Percentiles rank a stretch among this genome's conserved stretches.
Conservation (phyloP, 2,888 invertebrate species). For the Hydraecia micacea region DNA sequence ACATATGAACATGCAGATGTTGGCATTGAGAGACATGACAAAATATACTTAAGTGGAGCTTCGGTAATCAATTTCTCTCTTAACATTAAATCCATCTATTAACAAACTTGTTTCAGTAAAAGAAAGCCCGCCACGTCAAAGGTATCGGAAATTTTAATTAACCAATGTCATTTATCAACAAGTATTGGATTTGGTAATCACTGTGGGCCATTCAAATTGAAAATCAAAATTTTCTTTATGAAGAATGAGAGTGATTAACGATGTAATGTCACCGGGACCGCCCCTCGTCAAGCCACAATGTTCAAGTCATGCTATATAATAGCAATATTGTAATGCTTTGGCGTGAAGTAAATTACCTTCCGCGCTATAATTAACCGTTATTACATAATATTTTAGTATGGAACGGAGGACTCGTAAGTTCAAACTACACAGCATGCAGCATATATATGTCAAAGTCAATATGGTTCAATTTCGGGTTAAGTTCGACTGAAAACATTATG, state of each 20-base stretch:
- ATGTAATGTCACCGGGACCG: constrained; percentile 82
- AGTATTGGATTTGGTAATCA: constrained; percentile 83
- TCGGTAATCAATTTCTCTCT: constrained; percentile 12
- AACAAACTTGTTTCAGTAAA: constrained; percentile 38
- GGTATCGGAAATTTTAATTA: constrained; percentile 77
- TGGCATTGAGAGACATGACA: not conserved
- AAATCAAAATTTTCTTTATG: constrained; percentile 87
- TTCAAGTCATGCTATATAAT: constrained; percentile 88
- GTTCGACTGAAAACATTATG: not conserved
- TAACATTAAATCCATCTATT: constrained; percentile 18
- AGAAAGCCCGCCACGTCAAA: constrained; percentile 51
- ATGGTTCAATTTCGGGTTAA: not conserved
- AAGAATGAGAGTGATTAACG: constrained; percentile 87
- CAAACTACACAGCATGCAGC: constrained; percentile 49
- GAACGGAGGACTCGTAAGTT: constrained; percentile 61
- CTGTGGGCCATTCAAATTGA: constrained; percentile 83
- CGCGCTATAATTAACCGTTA: constrained; percentile 81
- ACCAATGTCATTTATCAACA: constrained; percentile 83
- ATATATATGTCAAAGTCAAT: constrained; percentile 8
- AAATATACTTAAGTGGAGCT: constrained; percentile 5
- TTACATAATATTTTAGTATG: constrained; percentile 73
- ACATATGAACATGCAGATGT: constrained; percentile 1
- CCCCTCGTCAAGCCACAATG: constrained; percentile 83
- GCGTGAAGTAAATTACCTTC: constrained; percentile 86
- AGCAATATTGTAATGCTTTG: constrained; percentile 84